phyloP scores from a whole-genome alignment of 92 coral and sea anemone species.

The Metridium senile region DNA sequence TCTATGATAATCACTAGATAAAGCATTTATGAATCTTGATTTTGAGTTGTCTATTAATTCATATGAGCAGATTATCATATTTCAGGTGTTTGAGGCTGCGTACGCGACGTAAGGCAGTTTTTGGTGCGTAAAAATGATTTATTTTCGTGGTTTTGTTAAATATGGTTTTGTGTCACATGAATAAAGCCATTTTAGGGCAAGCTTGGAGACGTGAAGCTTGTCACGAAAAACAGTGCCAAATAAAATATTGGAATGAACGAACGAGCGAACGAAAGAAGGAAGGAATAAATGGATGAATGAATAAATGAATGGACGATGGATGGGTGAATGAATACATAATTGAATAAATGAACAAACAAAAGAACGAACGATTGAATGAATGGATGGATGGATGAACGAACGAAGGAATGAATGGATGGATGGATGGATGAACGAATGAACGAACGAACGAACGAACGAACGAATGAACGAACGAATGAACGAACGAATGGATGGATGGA shows the following conservation, averaged over 20 bases:
- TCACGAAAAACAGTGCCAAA: neutral
- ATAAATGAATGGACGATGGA: neutral
- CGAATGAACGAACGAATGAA: neutral
- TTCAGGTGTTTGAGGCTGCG: too few relatives aligned
- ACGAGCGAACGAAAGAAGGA: neutral
- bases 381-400: neutral
- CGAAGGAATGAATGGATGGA: neutral
- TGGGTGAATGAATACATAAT: neutral
- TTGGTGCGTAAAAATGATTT: neutral
- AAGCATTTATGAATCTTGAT: too few relatives aligned
- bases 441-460: neutral
- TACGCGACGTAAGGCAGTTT: too few relatives aligned
- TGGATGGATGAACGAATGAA: neutral
- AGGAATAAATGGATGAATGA: neutral
- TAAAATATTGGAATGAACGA: neutral
- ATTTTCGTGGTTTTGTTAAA: neutral
- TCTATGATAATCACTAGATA: too few relatives aligned
- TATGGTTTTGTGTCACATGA: neutral
- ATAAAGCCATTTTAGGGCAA: neutral
- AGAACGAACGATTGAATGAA: neutral
- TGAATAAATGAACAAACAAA: neutral
- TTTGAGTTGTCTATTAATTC: too few relatives aligned
- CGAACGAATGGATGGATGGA: neutral
- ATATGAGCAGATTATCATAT: too few relatives aligned
- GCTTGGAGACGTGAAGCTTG: neutral